A percentile compares a stretch with the other conserved stretches of the same genome.
phyloP scores from a whole-genome alignment of 2,888 invertebrate species.

The Odontomyia ornata region DNA sequence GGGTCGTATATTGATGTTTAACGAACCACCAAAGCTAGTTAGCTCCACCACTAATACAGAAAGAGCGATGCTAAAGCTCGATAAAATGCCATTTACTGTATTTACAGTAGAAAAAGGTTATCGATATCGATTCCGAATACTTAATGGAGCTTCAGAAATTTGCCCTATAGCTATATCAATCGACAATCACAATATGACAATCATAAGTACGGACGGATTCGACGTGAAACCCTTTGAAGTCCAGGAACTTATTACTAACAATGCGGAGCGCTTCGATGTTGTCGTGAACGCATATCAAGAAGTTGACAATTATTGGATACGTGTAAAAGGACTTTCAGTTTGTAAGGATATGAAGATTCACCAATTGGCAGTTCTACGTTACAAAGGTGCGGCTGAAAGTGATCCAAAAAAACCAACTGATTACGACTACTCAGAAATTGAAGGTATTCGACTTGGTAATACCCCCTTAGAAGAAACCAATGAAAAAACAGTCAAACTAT shows the following conservation, averaged over 20 bases:
- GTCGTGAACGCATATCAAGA: constrained; percentile 71
- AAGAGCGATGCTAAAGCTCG: not conserved
- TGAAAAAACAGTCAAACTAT: not conserved
- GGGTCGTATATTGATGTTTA: not conserved
- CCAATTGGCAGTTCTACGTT: constrained; percentile 22
- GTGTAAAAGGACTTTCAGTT: not conserved
- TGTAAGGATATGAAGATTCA: not conserved
- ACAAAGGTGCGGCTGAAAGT: constrained; percentile 51
- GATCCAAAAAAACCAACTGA: not conserved
- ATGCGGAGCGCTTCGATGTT: constrained; percentile 84
- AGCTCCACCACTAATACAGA: not conserved
- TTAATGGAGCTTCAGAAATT: constrained; percentile 78
- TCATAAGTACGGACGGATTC: constrained; percentile 78
- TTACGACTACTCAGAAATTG: not conserved
- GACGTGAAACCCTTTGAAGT: constrained; percentile 74
- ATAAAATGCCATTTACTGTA: constrained; percentile 3
- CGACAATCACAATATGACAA: constrained; percentile 77
- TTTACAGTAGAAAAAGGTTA: constrained; percentile 10
- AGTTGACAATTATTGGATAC: constrained; percentile 33
- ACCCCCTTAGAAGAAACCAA: not conserved
- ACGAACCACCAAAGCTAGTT: not conserved
- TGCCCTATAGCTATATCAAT: constrained; percentile 81
- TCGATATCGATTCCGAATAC: constrained; percentile 77
- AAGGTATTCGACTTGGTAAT: constrained; percentile 11
- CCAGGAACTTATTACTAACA: constrained; percentile 74